Base-by-base conservation (phyloP, 2,888 invertebrate species). In the Volucella bombylans region DNA sequence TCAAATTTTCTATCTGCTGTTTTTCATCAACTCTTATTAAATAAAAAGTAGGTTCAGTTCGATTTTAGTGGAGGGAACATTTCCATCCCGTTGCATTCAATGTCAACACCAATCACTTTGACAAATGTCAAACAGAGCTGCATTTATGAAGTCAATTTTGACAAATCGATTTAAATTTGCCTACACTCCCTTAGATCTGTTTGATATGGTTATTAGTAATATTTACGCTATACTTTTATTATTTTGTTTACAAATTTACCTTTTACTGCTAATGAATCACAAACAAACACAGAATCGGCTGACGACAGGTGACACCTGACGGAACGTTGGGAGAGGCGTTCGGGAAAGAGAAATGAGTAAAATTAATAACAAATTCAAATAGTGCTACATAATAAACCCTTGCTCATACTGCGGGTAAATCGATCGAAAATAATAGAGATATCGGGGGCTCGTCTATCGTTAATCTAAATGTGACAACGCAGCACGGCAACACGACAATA, bases 241-340 rank as follows among this genome's bases (percentile, higher is more conserved):
- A 54, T 65, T 73, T 47, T 73, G 14, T 15, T 49, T 23, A 41
- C 55, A 73, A 55, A 73, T 73, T 73, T 50, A 41, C 73, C 39
- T 23, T 41, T 65, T 43, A 23, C 23, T 14, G 11, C 47, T 73
- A 73, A 73, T 54, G 64, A 73, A 10, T 55, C 41, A 64, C 15
- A 14, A 9, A 9, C 15, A 18, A 57, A 55, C 31, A n/a, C 49
- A 23, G 55, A 31, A 38, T 38, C 8, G n/a, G 31, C 12, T 12
- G 38, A 38, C n/a, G 38, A 38, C n/a, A 12, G 14, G 55, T 23
- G 55, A 55, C 55, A 38, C 0, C n/a, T 55, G n/a, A 31, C 55
- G 31, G 31, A 6, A 6, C 45, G 45, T 45, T n/a, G 45, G 12
- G 45, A 45, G 45, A 1, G 1, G 31, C 31, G 45, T 45, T 11